phyloP scores from a whole-genome alignment of 2,113 vertebrate genomes.

The Proteles cristata region DNA sequence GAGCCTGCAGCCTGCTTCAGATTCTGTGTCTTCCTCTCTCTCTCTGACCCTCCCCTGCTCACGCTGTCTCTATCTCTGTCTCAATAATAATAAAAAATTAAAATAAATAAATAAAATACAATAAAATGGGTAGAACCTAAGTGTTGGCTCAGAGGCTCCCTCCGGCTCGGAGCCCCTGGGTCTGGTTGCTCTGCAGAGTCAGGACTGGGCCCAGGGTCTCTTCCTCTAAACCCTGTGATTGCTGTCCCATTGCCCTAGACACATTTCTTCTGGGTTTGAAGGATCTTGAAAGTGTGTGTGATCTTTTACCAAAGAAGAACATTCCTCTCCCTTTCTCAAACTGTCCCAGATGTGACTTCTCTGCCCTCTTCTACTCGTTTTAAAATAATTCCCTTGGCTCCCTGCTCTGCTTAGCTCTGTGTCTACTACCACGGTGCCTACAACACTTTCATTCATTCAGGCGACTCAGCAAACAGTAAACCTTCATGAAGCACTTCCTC shows the following conservation, averaged over 20 bases:
- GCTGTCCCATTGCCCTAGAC: no score
- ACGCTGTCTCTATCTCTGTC: no score
- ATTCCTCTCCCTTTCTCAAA: no score
- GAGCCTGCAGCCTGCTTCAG: no score
- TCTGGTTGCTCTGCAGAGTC: not conserved
- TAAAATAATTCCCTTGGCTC: not conserved
- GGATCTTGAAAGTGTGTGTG: not conserved
- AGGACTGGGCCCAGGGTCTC: not conserved
- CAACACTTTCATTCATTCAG: not conserved
- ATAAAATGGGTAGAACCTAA: not conserved
- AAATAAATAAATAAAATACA: no score
- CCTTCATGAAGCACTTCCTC: not conserved
- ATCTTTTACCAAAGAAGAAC: not conserved
- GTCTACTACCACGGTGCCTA: no score
- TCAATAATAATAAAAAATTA: no score
- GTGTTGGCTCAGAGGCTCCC: not conserved
- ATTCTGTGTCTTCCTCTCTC: no score
- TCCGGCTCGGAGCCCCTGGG: not conserved
- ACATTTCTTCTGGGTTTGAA: not conserved
- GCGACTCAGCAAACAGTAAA: not conserved
- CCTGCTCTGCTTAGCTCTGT: not conserved
- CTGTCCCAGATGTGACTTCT: not conserved
- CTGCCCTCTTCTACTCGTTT: not conserved
- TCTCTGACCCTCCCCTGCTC: no score
- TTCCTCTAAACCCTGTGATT: not conserved